phyloP scores from a whole-genome alignment of 2,888 invertebrate species.

The Amiota mariae region DNA sequence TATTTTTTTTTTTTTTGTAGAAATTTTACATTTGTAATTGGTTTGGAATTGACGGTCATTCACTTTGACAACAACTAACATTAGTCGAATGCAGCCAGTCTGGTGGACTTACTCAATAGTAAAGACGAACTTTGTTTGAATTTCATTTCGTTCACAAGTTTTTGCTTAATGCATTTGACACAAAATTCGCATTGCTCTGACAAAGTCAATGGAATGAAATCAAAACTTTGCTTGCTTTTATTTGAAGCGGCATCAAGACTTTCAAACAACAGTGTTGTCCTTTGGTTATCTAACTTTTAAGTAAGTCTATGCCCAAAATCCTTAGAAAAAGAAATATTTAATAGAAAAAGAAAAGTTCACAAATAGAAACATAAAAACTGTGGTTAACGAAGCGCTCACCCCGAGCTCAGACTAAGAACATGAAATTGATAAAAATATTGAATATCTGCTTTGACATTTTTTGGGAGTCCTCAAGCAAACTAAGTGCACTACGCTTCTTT shows the following conservation, averaged over 20 bases:
- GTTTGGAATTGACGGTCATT: conserved; percentile 50
- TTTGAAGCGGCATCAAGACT: not conserved
- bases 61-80: not conserved
- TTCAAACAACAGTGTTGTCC: not conserved
- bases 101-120: not conserved
- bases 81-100: not conserved
- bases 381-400: not conserved
- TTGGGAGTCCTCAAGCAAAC: too few species aligned
- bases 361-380: not conserved
- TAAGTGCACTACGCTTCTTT: not conserved
- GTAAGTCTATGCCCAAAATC: not conserved
- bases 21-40: conserved; percentile 60
- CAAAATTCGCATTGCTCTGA: too few species aligned
- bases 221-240: too few species aligned
- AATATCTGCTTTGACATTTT: not conserved
- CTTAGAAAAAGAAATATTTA: not conserved
- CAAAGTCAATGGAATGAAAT: too few species aligned
- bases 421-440: not conserved
- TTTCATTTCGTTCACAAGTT: conserved; percentile 7
- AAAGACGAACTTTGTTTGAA: conserved; percentile 23
- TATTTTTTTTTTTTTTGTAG: conserved; percentile 41
- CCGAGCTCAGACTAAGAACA: not conserved
- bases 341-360: not conserved
- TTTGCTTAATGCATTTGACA: conserved; percentile 2
- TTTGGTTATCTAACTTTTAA: not conserved